A percentile compares a stretch with the other conserved stretches of the same genome.
Evolutionary conservation across 2,888 invertebrate species (phyloP).

Genomic region (Fragum sueziense): DNA sequence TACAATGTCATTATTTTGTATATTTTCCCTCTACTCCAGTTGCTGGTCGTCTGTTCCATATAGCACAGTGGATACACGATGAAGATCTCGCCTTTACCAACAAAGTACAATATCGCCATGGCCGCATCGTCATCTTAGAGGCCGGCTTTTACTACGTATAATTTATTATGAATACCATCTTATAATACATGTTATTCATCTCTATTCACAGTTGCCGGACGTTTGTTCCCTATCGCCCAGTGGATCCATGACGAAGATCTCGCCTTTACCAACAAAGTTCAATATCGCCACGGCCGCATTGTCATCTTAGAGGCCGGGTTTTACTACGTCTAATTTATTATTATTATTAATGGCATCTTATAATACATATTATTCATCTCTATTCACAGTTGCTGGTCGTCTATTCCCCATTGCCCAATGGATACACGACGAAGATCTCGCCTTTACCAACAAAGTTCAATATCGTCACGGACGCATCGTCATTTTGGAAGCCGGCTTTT

Average conservation of each 20-base stretch:
- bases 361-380: no score
- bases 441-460: constrained; percentile 71
- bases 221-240: constrained; percentile 71
- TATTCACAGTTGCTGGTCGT: constrained; percentile 69
- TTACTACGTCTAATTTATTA: constrained; percentile 78
- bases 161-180: no score
- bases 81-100: constrained; percentile 75
- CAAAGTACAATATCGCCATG: constrained; percentile 70
- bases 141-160: constrained; percentile 77
- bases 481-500: constrained; percentile 73
- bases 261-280: constrained; percentile 72
- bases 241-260: constrained; percentile 76
- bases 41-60: constrained; percentile 72
- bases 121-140: constrained; percentile 74
- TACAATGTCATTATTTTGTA: no score
- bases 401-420: constrained; percentile 74
- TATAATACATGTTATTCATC: no score
- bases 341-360: no score
- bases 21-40: constrained; percentile 69
- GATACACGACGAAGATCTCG: constrained; percentile 73
- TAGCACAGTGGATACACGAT: constrained; percentile 72
- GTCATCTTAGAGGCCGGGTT: constrained; percentile 74
- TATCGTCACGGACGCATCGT: constrained; percentile 76
- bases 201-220: constrained; percentile 69
- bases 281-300: constrained; percentile 73